Percentiles rank a stretch among this genome's conserved stretches.
These are phyloP conservation scores for Cyanistes caeruleus DNA, from an alignment of 2,113 vertebrate genomes.

Conservation along the genomic window DNA sequence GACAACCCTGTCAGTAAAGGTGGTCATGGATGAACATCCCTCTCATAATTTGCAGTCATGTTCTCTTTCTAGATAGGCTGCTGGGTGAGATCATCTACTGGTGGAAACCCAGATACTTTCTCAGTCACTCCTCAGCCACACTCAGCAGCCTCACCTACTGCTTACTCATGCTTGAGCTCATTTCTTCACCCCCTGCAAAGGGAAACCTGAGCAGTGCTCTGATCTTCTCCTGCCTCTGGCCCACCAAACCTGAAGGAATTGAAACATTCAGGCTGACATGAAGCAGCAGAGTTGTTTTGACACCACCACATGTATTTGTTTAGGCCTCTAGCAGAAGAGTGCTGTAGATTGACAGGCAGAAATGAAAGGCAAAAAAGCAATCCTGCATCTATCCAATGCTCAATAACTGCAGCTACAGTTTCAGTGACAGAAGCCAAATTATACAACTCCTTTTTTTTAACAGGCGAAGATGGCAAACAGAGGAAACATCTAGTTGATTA, in stretches of 20 bases:
- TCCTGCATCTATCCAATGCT: neutral
- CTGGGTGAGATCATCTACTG: neutral
- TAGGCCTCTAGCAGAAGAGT: neutral
- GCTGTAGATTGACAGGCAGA: neutral
- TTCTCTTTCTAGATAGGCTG: neutral
- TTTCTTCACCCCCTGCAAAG: neutral
- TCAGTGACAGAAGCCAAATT: neutral
- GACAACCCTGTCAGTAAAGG: neutral
- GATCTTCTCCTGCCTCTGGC: neutral
- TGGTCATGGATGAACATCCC: neutral
- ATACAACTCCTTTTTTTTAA: neutral
- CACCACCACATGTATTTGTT: neutral
- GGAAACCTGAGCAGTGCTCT: neutral
- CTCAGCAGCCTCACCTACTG: neutral
- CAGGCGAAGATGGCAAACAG: neutral
- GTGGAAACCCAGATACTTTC: neutral
- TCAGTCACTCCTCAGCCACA: neutral
- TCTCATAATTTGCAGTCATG: neutral
- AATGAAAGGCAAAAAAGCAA: neutral
- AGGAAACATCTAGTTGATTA: neutral
- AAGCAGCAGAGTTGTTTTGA: neutral
- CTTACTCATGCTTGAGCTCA: neutral
- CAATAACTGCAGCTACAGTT: neutral
- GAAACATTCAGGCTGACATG: neutral
- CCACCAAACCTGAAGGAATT: neutral